A percentile compares a stretch with the other conserved stretches of the same genome.
phyloP scores from a whole-genome alignment of 2,888 invertebrate species.

The Hoplodrina ambigua region DNA sequence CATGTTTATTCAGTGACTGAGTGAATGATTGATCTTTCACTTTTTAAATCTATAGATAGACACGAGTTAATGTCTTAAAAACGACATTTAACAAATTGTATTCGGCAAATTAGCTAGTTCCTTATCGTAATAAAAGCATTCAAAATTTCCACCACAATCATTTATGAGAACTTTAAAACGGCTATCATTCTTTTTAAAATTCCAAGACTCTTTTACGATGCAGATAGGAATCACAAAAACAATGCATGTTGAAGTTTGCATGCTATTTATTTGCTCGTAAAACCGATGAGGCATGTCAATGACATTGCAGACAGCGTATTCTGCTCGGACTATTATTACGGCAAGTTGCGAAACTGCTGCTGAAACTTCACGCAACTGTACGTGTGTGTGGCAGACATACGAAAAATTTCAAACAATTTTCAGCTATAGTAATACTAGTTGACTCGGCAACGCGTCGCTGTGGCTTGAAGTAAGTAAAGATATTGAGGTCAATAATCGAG shows the following conservation, averaged over 20 bases:
- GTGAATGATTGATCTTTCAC: no score
- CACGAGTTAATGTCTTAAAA: no score
- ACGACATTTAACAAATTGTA: no score
- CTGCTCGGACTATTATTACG: constrained; percentile 49
- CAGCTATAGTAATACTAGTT: no score
- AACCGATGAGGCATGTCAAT: constrained; percentile 56
- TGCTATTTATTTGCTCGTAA: constrained; percentile 53
- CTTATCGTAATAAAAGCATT: neutral
- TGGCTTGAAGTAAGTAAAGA: no score
- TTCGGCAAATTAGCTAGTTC: neutral
- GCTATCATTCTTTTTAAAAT: constrained; percentile 27
- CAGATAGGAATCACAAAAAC: constrained; percentile 50
- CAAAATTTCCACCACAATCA: constrained; percentile 8
- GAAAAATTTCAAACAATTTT: no score
- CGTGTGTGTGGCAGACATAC: neutral
- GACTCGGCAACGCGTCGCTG: no score
- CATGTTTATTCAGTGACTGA: no score
- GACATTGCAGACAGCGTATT: constrained; percentile 42
- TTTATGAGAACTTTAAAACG: constrained; percentile 1
- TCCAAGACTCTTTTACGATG: constrained; percentile 38
- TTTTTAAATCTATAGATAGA: no score
- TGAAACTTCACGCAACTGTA: constrained; percentile 15
- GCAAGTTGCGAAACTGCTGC: constrained; percentile 49
- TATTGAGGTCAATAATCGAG: no score
- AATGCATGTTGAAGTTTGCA: constrained; percentile 51